These are phyloP conservation scores for Gymnoscelis rufifasciata DNA, from an alignment of 2,888 invertebrate species.

Conservation along the genomic window DNA sequence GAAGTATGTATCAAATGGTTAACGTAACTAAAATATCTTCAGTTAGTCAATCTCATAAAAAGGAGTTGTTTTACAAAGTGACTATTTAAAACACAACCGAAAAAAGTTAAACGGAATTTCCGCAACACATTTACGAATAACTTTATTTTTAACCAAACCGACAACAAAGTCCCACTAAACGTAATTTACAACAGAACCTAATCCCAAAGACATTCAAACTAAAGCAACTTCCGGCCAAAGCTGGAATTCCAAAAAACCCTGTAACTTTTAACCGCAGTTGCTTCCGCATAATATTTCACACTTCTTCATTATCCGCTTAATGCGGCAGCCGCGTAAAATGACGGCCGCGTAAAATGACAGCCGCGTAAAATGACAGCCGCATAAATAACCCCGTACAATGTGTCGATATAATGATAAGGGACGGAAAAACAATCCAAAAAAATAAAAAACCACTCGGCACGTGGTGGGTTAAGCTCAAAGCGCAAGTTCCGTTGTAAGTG, in stretches of 20 bases:
- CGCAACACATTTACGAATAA: too few species aligned
- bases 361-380: conserved; percentile 37
- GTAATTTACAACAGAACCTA: not conserved
- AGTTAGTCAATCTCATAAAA: too few species aligned
- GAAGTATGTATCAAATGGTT: too few species aligned
- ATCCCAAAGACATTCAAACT: not conserved
- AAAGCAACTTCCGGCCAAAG: not conserved
- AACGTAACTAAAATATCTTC: too few species aligned
- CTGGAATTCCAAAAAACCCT: not conserved
- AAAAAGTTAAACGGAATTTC: too few species aligned
- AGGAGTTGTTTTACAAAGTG: too few species aligned
- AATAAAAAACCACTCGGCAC: conserved; percentile 35
- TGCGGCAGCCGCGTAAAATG: conserved; percentile 26
- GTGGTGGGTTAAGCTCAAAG: conserved; percentile 60
- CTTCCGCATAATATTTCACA: conserved; percentile 19
- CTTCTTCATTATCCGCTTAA: conserved; percentile 26
- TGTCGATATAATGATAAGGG: conserved; percentile 43
- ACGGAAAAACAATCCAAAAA: conserved; percentile 37
- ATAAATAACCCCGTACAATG: conserved; percentile 47
- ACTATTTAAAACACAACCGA: too few species aligned
- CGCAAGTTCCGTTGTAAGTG: conserved; percentile 55
- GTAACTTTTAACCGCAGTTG: not conserved
- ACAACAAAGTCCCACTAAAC: not conserved
- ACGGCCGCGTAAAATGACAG: conserved; percentile 36
- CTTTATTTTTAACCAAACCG: too few species aligned